A percentile compares a stretch with the other conserved stretches of the same genome.
Evolutionary conservation across 1,140 invertebrate genomes (phyloP).

Genomic region (Hyphantria cunea): DNA sequence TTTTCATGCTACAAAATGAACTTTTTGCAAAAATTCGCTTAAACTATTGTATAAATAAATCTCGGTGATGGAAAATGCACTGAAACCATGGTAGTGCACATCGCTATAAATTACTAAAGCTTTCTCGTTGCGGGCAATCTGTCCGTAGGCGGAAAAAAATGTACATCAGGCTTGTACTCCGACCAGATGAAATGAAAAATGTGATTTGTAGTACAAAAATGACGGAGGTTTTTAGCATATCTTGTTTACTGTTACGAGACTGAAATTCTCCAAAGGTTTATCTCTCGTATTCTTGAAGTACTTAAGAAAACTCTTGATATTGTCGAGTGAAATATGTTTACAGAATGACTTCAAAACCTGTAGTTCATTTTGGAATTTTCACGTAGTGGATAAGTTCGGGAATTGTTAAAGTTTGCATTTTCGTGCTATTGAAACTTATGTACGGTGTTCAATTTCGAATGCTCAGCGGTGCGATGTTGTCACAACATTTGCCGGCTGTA

Average conservation of each 20-base stretch:
- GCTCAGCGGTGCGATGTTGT: slow-evolving; percentile 33
- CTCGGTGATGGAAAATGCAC: slow-evolving; percentile 17
- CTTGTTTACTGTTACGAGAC: slow-evolving; percentile 6
- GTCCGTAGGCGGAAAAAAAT: slow-evolving; percentile 15
- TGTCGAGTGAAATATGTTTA: slow-evolving; percentile 12
- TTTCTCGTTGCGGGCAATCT: slow-evolving; percentile 17
- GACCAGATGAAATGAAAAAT: slow-evolving; percentile 6
- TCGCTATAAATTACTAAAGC: slow-evolving; percentile 25
- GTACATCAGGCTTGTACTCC: slow-evolving; percentile 12
- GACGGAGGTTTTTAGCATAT: too few species aligned
- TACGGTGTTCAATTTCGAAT: slow-evolving; percentile 35
- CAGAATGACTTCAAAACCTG: slow-evolving; percentile 20
- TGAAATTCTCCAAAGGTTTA: slow-evolving; percentile 11
- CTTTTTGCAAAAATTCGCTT: too few species aligned
- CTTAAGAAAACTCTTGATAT: slow-evolving; percentile 2
- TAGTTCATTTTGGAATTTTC: slow-evolving; percentile 26
- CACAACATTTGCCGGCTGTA: slow-evolving; percentile 41
- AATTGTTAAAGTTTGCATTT: slow-evolving; percentile 38
- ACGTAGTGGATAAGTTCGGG: slow-evolving; percentile 26
- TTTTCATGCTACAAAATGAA: too few species aligned
- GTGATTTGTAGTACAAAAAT: too few species aligned
- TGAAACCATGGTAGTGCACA: slow-evolving; percentile 14
- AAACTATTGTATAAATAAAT: too few species aligned
- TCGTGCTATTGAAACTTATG: slow-evolving; percentile 35
- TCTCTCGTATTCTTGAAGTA: not conserved